Evolutionary conservation across 1,140 invertebrate genomes (phyloP).

Genomic region (Drosophila lacertosa): DNA sequence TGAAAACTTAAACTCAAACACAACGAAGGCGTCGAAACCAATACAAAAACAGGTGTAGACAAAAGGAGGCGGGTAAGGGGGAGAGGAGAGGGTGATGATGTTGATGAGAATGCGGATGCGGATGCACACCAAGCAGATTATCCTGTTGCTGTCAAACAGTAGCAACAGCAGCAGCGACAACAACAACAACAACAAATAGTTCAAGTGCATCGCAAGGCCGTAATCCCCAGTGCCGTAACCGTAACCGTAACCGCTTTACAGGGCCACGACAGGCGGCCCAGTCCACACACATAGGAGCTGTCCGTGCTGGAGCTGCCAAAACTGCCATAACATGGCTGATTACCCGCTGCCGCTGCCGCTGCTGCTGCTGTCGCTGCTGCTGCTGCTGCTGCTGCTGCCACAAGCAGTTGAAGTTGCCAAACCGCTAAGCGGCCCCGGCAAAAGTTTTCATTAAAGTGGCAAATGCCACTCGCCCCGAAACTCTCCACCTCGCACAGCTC

Average conservation of each 20-base stretch:
- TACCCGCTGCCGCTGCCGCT: slow-evolving; percentile 31
- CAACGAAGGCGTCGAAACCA: slow-evolving; percentile 35
- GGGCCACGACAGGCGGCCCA: slow-evolving; percentile 30
- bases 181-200: slow-evolving; percentile 35
- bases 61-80: neutral
- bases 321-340: slow-evolving; percentile 55
- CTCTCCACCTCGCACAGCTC: neutral
- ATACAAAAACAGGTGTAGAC: slow-evolving; percentile 13
- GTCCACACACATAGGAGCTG: neutral
- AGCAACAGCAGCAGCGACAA: neutral
- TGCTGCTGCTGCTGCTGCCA: slow-evolving; percentile 18
- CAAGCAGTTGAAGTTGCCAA: slow-evolving; percentile 46
- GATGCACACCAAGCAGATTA: slow-evolving; percentile 49
- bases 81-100: neutral
- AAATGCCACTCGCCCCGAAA: slow-evolving; percentile 4
- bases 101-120: slow-evolving; percentile 41
- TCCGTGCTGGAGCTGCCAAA: slow-evolving; percentile 22
- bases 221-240: slow-evolving; percentile 42
- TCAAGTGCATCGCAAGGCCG: slow-evolving; percentile 50
- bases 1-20: slow-evolving; percentile 23
- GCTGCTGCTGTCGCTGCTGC: slow-evolving; percentile 16
- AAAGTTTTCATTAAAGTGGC: slow-evolving; percentile 54
- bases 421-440: slow-evolving; percentile 45
- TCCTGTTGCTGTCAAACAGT: slow-evolving; percentile 48
- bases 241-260: slow-evolving; percentile 46